Base-by-base conservation (phyloP, 2,113 vertebrate species). In the Gasterosteus aculeatus region DNA sequence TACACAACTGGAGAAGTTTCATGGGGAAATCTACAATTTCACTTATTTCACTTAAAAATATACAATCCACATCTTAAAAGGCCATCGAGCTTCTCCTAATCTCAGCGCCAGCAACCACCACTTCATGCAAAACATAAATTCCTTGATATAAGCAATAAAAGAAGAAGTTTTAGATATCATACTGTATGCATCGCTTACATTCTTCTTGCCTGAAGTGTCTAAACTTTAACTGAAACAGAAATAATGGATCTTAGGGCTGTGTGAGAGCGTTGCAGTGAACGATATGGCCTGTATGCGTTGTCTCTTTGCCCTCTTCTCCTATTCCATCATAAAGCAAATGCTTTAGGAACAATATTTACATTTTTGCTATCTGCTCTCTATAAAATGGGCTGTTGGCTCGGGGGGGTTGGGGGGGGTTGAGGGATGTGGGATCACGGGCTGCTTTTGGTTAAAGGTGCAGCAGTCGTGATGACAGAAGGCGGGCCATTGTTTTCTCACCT, bases 401-500 rank as follows among this genome's bases (percentile, higher is more conserved):
- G 19, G 29, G 19, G 29, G 53, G 56, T 26, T 26, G 22, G 22
- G 22, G 22, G 22, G 22, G 22, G 22, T 26, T 26, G 22, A 26
- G 22, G 22, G 22, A 1, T 26, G 22, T 26, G 19, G 75, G 77
- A 75, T 80, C 75, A 84, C 75, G 38, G 56, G 64, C 75, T 58
- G 66, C 69, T 80, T 72, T 71, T 80, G 72, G 66, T 83, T 69
- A 74, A 83, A 80, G 64, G 57, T 39, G n/a, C 66, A 53, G 75
- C 51, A 61, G 46, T 71, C 10, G 66, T 62, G 69, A 83, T 81
- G 86, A 83, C 71, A 78, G 79, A 81, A 85, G n/a, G 19, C 46
- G 65, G 60, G 69, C 72, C 76, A 74, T 10, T 77, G 71, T 84
- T 84, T 84, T 66, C 79, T 83, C 85, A 66, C 82, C 64, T 66